Percentiles rank a stretch among this genome's conserved stretches.
Evolutionary conservation across 1,140 invertebrate species (phyloP).

Genomic region (Dendroctonus valens): DNA sequence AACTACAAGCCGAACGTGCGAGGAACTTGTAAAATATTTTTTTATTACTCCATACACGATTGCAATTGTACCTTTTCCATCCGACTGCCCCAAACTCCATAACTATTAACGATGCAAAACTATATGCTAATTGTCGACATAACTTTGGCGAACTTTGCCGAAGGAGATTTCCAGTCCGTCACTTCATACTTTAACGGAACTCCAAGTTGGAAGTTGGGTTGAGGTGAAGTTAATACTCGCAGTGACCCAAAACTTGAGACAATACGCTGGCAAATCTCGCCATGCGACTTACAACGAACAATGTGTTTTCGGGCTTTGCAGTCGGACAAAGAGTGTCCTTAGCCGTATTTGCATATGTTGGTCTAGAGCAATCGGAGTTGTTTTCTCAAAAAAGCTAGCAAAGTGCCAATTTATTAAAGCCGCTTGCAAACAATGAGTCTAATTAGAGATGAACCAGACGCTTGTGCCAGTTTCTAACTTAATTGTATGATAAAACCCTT

Average conservation of each 20-base stretch:
- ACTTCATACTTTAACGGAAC: slow-evolving; percentile 7
- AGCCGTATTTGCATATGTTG: too few species aligned
- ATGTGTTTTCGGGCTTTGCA: neutral
- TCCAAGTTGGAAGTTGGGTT: neutral
- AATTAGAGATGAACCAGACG: too few species aligned
- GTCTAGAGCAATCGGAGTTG: too few species aligned
- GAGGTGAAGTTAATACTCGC: slow-evolving; percentile 12
- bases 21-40: too few species aligned
- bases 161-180: slow-evolving; percentile 13
- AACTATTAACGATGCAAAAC: slow-evolving; percentile 2
- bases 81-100: neutral
- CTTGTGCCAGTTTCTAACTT: too few species aligned
- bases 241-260: slow-evolving; percentile 7
- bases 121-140: slow-evolving; percentile 8
- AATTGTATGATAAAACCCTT: too few species aligned
- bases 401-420: too few species aligned
- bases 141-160: slow-evolving; percentile 8
- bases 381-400: too few species aligned
- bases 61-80: neutral
- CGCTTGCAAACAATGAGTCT: too few species aligned
- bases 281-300: slow-evolving; percentile 9
- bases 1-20: too few species aligned
- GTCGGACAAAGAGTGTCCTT: too few species aligned
- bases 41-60: too few species aligned
- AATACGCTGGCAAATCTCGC: slow-evolving; percentile 19